These are phyloP conservation scores for Napeogenes sylphis DNA, from an alignment of 2,888 invertebrate species.

Conservation along the genomic window DNA sequence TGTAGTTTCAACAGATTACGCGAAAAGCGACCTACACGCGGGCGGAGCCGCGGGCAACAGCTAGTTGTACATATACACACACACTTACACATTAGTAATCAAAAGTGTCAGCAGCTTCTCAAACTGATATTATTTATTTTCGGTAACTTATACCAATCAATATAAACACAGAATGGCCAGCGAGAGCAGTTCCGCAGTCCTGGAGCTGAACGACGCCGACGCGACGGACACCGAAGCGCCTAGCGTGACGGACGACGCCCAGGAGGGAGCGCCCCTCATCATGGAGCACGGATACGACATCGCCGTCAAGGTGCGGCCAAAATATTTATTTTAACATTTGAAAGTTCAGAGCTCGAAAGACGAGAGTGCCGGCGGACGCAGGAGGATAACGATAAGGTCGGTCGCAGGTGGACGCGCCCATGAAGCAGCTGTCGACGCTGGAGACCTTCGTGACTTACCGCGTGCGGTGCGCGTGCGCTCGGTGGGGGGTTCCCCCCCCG, in stretches of 20 bases:
- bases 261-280: conserved; percentile 55
- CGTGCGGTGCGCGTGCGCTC: conserved; percentile 66
- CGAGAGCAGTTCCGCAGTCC: conserved; percentile 65
- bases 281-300: conserved; percentile 71
- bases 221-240: conserved; percentile 56
- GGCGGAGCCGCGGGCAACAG: no score
- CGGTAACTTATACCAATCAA: no score
- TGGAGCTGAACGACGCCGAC: conserved; percentile 66
- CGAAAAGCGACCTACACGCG: no score
- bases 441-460: conserved; percentile 70
- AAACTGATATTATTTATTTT: no score
- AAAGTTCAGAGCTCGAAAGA: no score
- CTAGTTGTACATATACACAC: no score
- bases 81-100: no score
- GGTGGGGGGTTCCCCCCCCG: conserved; percentile 53
- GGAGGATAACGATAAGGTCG: no score
- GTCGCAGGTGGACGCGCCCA: conserved; percentile 63
- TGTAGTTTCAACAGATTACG: no score
- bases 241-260: conserved; percentile 51
- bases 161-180: conserved; percentile 51
- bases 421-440: conserved; percentile 67
- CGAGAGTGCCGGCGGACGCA: no score
- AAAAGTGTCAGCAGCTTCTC: no score
- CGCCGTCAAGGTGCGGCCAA: conserved; percentile 56
- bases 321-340: no score